A percentile compares a stretch with the other conserved stretches of the same genome.
Conservation (phyloP, 2,888 invertebrate genomes). For the Tipula lateralis region DNA sequence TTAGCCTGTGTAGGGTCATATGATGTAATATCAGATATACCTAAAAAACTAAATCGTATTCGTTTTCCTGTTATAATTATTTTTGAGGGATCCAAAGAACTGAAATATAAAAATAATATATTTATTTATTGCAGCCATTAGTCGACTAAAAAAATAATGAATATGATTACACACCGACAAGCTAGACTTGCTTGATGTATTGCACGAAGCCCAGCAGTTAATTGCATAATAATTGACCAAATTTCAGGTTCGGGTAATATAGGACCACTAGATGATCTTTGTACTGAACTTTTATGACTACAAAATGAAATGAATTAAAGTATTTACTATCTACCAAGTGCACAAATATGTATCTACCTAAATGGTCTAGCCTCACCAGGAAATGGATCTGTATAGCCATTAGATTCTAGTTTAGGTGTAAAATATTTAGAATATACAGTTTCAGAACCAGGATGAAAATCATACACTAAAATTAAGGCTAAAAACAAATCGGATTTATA, state of each 20-base stretch:
- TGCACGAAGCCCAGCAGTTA: conserved; percentile 86
- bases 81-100: conserved; percentile 88
- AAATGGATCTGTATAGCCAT: conserved; percentile 72
- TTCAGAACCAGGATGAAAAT: conserved; percentile 87
- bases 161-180: conserved; percentile 52
- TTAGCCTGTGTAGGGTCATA: conserved; percentile 66
- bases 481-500: too few relatives aligned
- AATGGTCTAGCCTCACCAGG: conserved; percentile 66
- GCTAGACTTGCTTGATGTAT: conserved; percentile 72
- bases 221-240: conserved; percentile 93
- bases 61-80: conserved; percentile 76
- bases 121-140: conserved; percentile 12
- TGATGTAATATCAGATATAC: conserved; percentile 74
- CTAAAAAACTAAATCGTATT: conserved; percentile 74
- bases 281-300: conserved; percentile 50
- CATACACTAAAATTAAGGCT: conserved; percentile 93
- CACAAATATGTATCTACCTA: conserved; percentile 40
- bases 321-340: background rate
- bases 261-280: conserved; percentile 59
- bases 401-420: conserved; percentile 55
- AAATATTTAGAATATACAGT: conserved; percentile 85
- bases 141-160: background rate
- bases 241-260: conserved; percentile 84
- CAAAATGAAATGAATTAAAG: background rate
- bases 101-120: conserved; percentile 40